Evolutionary conservation across 2,113 vertebrate genomes (phyloP).

Genomic region (Sebastes schlegelii): DNA sequence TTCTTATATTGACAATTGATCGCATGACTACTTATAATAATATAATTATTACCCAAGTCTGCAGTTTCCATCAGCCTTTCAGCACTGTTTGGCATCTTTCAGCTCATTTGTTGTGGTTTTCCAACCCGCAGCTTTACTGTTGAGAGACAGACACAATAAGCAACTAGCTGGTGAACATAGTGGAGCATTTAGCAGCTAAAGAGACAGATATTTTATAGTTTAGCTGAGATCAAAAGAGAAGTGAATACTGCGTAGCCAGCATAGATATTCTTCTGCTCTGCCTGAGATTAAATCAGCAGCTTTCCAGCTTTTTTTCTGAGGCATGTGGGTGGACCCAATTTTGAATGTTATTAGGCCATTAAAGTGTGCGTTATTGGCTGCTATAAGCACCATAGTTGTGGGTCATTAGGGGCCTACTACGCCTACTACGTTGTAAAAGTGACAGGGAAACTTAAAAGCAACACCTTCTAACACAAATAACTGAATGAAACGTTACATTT

Average conservation of each 20-base stretch:
- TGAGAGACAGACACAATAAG: not conserved
- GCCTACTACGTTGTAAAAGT: too few species aligned
- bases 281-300: not conserved
- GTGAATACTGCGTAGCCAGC: not conserved
- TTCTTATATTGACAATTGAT: not conserved
- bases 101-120: not conserved
- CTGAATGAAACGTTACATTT: too few species aligned
- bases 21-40: too few species aligned
- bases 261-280: not conserved
- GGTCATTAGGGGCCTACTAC: too few species aligned
- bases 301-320: not conserved
- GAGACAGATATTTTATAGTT: slow-evolving; percentile 3
- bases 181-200: not conserved
- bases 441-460: too few species aligned
- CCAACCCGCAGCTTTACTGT: not conserved
- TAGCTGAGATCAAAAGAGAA: not conserved
- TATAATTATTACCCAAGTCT: not conserved
- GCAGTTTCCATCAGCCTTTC: not conserved
- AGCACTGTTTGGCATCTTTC: not conserved
- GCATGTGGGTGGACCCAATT: too few species aligned
- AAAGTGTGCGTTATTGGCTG: too few species aligned
- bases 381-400: too few species aligned
- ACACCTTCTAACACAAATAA: too few species aligned
- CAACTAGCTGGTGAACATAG: not conserved
- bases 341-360: too few species aligned